Evolutionary conservation across 1,140 invertebrate genomes (phyloP).

Genomic region (Pseudomyrmex pallidus): DNA sequence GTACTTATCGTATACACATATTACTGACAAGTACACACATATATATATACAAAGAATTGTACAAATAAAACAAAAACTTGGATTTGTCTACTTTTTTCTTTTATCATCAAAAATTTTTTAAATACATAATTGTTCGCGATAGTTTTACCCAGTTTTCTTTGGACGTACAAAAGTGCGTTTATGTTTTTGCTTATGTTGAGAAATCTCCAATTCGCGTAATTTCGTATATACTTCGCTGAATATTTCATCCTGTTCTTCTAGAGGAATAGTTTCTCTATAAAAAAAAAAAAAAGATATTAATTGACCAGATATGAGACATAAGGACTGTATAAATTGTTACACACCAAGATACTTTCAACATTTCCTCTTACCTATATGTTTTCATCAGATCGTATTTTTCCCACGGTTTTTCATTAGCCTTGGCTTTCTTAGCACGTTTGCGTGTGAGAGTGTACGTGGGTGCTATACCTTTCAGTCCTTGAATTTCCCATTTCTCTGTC

Average conservation of each 20-base stretch:
- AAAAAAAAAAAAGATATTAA: conserved; percentile 42
- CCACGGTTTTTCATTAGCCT: conserved; percentile 89
- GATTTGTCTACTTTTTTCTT: conserved; percentile 42
- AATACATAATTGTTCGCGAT: conserved; percentile 19
- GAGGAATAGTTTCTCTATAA: conserved; percentile 91
- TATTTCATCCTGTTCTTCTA: conserved; percentile 94
- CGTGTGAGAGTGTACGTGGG: conserved; percentile 86
- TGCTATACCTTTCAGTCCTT: conserved; percentile 92
- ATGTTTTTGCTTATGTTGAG: conserved; percentile 88
- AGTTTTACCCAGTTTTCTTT: conserved; percentile 86
- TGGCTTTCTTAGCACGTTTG: conserved; percentile 87
- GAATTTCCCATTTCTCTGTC: conserved; percentile 93
- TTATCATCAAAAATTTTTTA: conserved; percentile 1
- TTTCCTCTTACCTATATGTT: conserved; percentile 90
- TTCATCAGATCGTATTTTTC: conserved; percentile 98
- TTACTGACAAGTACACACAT: not conserved
- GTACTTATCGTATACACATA: no score
- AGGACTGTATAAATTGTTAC: conserved; percentile 8
- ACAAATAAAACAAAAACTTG: conserved; percentile 28
- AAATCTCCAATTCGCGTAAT: conserved; percentile 89
- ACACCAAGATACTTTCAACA: conserved; percentile 6
- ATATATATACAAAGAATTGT: not conserved
- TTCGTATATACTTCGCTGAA: conserved; percentile 93
- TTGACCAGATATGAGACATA: not conserved
- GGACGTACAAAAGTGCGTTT: conserved; percentile 89